Base-by-base conservation (phyloP, 1,140 invertebrate genomes). In the Aphaenogaster ashmeadi region DNA sequence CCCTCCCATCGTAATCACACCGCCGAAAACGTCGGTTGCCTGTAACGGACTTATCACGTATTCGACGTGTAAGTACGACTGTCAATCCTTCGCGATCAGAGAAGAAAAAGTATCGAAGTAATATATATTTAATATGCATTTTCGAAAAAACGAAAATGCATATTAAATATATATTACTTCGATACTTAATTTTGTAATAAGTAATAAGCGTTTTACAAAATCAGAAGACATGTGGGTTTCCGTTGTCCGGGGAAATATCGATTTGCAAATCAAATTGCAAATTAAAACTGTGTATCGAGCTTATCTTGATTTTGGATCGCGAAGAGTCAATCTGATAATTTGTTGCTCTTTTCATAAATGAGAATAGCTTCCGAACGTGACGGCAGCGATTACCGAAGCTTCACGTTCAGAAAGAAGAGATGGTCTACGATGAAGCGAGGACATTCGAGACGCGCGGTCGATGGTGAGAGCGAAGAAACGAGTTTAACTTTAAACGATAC, bases 1-100 rank as follows among this genome's bases (percentile, higher is more conserved):
- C 62, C 92, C 36, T 91, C 91, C 90, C 36, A 91, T 93, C 54
- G 56, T 88, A 27, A 89, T 93, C 38, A 88, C 90, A 33, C 88
- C 91, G 4, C 84, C 91, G 6, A 92, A 89, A 91, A 85, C 87
- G 21, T 77, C 79, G 13, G 41, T 86, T 1, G 88, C 91, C 36
- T 94, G 93, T 72, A 74, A 90, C 9, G 93, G 88, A 8, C 81
- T 94, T 47, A 91, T 94, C 67, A 92, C 89, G 18, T 92, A 93
- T 77, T 87, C 86, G 47, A n/a, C 86, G 2, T 77, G 93, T 93
- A 90, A 88, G 86, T 84, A 41, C n/a, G 13, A 15, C 7, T 41
- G 62, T 86, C 62, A 36, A 74, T 83, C 44, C 15, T 36, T 74
- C 8, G 6, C 1, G 44, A 11, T 38, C 36, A 6, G 27, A 6